These are phyloP conservation scores for Hylaeus anthracinus DNA, from an alignment of 1,140 invertebrate genomes.

Conservation along the genomic window DNA sequence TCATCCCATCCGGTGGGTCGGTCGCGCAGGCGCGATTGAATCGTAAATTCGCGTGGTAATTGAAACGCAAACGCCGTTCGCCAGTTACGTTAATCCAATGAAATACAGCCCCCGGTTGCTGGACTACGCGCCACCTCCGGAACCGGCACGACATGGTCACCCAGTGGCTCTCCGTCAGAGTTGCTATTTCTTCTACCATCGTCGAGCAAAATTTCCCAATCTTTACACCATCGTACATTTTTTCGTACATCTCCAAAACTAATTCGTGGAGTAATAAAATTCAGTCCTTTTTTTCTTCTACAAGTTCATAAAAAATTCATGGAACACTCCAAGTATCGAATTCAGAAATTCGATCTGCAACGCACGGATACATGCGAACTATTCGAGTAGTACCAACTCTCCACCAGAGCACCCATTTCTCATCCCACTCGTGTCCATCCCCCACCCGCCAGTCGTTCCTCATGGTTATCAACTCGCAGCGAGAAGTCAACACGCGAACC, in stretches of 20 bases:
- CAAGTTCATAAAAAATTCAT: too few species aligned
- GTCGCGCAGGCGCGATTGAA: conserved; percentile 60
- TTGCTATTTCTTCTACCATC: neutral
- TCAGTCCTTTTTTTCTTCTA: too few species aligned
- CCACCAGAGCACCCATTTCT: neutral
- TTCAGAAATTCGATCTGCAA: too few species aligned
- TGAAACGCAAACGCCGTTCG: conserved; percentile 71
- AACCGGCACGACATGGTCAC: too few species aligned
- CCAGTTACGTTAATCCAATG: conserved; percentile 68
- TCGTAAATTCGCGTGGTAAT: conserved; percentile 65
- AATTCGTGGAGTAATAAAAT: too few species aligned
- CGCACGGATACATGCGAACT: too few species aligned
- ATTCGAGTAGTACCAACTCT: neutral
- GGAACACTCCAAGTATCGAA: too few species aligned
- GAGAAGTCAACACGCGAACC: conserved; percentile 63
- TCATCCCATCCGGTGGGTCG: conserved; percentile 17
- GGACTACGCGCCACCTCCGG: conserved; percentile 16
- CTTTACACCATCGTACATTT: too few species aligned
- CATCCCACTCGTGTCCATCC: too few species aligned
- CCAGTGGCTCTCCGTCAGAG: neutral
- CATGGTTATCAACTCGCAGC: conserved; percentile 56
- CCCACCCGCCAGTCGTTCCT: neutral
- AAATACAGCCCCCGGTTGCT: conserved; percentile 60
- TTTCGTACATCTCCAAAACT: too few species aligned
- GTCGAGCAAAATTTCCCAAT: too few species aligned